Base-by-base conservation (phyloP, 2,113 vertebrate species). In the Crocuta crocuta region DNA sequence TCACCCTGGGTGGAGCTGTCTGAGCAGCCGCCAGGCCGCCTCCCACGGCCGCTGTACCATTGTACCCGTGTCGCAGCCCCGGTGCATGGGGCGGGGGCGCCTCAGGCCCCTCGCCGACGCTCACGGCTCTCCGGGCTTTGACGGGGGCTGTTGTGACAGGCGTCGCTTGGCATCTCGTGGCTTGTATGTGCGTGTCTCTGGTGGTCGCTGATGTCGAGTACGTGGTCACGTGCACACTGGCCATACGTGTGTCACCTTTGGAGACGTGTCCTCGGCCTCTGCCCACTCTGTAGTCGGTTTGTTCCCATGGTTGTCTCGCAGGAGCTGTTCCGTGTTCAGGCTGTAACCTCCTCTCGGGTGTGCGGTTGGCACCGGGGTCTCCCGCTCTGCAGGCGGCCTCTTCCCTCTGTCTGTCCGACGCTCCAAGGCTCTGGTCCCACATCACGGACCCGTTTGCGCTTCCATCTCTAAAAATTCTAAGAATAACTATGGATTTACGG, bases 31-130 rank as follows among this genome's bases (percentile, higher is more conserved):
- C 1, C 13, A 4, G 23, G 10, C 55, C 33, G 39, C 80, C 68
- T 61, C 26, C 61, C 79, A 19, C 7, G 4, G 33, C 8, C 2
- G 23, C 24, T 5, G 12, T 7, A 31, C 35, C 3, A 0, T 39
- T 5, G 63, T 21, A 21, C 33, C 39, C n/a, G 28, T 5, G 5
- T 39, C 39, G 39, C 39, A 39, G 15, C 33, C 23, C 1, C 10
- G 1, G 21, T 3, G 0, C 53, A 21, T 74, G 6, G 4, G 48
- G 48, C 24, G 23, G 45, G 31, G 24, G 10, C 33, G 35, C n/a
- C 0, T 33, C 19, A 10, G 26, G 28, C 5, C 1, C 0, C n/a
- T 45, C 4, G 26, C 26, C 23, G 9, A 7, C 58, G 7, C 21
- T 61, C 58, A 23, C 21, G 58, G 17, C 50, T 10, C 50, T 10